Base-by-base conservation (phyloP, 2,797 vertebrate species). In the Mionectes olivaceus region DNA sequence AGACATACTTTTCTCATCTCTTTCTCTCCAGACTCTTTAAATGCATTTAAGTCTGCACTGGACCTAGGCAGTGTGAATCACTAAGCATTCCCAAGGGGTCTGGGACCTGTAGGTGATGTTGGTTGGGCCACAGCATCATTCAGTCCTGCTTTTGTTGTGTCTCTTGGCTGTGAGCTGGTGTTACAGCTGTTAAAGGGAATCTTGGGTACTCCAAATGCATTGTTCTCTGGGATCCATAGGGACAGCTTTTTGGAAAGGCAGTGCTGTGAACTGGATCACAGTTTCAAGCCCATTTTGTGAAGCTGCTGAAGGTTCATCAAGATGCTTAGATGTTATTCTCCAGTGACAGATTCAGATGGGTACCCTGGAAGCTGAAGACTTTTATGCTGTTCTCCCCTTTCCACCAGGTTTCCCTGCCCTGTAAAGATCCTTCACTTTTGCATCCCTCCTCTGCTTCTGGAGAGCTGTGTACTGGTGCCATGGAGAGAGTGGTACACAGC, bases 401-500 rank as follows among this genome's bases (percentile, higher is more conserved):
- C 32, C 46, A 28, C 5, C 10, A 46, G 13, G 23, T 87, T 83
- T 90, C 37, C 9, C n/a, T 84, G 33, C 8, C 22, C 53, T 5
- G 1, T 57, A 23, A 57, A 18, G 17, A 33, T 43, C 23, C 9
- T 60, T 21, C 0, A 1, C 14, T 69, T 61, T 33, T 63, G 5
- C 50, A 27, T 68, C 47, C 24, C 9, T 76, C 37, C 33, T 32
- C 60, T 78, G 13, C 65, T 71, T 30, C 41, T 64, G n/a, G 52
- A 44, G n/a, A 69, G 23, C 46, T 71, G 25, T 39, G 53, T 19
- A 18, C 18, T 22, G 12, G 15, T 88, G 11, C 46, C 43, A 10
- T 0, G 1, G 24, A 13, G 27, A 39, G 52, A 35, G 27, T 32
- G 17, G 7, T 12, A 14, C 3, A 2, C 30, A 37, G n/a, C 39